Evolutionary conservation across 2,113 vertebrate genomes (phyloP).

Genomic region (Phrynosoma blainvillii): DNA sequence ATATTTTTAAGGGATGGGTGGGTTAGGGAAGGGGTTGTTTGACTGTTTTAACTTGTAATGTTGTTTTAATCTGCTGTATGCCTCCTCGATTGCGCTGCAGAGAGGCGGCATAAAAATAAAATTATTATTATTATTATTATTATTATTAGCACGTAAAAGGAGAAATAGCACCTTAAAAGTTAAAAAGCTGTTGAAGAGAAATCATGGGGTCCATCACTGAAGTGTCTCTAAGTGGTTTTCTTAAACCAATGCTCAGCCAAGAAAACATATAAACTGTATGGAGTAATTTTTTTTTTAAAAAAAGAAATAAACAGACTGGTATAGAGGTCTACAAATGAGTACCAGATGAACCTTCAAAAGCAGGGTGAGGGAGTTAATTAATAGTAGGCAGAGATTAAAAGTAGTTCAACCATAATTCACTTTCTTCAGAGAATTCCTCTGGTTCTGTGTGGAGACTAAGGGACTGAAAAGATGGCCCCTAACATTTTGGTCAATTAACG

Average conservation of each 20-base stretch:
- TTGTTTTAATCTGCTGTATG: too few species aligned
- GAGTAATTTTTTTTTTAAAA: too few species aligned
- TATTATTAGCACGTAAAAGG: neutral
- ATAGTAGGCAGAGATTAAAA: neutral
- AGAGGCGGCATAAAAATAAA: too few species aligned
- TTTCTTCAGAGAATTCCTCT: neutral
- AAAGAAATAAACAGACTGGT: neutral
- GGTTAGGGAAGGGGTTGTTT: too few species aligned
- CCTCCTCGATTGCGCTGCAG: too few species aligned
- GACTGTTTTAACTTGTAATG: too few species aligned
- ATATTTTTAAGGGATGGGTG: too few species aligned
- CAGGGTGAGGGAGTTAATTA: neutral
- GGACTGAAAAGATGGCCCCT: too few species aligned
- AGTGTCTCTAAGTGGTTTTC: neutral
- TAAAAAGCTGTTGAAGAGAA: neutral
- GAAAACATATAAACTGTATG: neutral
- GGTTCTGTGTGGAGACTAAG: neutral
- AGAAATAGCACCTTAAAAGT: neutral
- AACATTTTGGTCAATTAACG: too few species aligned
- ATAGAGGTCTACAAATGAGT: too few species aligned
- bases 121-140: too few species aligned
- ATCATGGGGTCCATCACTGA: neutral
- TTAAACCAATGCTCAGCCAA: neutral
- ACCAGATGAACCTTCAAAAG: too few species aligned
- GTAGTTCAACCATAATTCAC: neutral